These are phyloP conservation scores for Anas bahamensis DNA, from an alignment of 2,797 vertebrate species.

Conservation along the genomic window DNA sequence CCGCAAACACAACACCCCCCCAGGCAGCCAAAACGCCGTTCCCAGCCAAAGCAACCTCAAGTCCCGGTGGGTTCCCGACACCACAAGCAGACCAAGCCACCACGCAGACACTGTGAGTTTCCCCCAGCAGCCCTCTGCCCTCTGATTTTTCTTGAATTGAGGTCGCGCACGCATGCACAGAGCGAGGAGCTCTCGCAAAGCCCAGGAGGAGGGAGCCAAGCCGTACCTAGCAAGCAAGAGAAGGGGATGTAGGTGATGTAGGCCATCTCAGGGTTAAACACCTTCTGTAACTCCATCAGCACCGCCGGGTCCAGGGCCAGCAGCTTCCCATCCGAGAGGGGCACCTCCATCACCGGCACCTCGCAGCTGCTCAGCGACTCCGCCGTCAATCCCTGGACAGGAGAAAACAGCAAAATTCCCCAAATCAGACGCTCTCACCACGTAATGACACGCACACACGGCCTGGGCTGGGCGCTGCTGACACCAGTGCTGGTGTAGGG, in stretches of 20 bases:
- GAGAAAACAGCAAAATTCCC: not conserved
- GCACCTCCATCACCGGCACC: conserved; percentile 82
- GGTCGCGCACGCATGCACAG: fast-evolving
- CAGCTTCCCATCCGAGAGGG: conserved; percentile 78
- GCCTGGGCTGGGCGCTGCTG: not conserved
- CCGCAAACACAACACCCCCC: not conserved
- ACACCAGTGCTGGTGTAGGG: not conserved
- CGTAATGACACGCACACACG: not conserved
- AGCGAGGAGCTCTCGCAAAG: not conserved
- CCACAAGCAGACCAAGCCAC: not conserved
- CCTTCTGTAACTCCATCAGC: conserved; percentile 91
- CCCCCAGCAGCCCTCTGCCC: not conserved
- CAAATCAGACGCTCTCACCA: not conserved
- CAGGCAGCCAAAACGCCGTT: not conserved
- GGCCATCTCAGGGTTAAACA: conserved; percentile 96
- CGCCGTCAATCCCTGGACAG: conserved; percentile 54
- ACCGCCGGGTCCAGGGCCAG: conserved; percentile 84
- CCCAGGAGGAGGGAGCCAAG: not conserved
- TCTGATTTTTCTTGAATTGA: not conserved
- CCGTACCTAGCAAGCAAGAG: conserved; percentile 92
- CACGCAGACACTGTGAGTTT: not conserved
- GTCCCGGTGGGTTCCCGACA: not conserved
- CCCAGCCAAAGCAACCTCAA: not conserved
- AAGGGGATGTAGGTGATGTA: conserved; percentile 95
- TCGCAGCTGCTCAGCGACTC: conserved; percentile 77